Base-by-base conservation (phyloP, 2,888 invertebrate genomes). In the Sarcophaga caerulescens region DNA sequence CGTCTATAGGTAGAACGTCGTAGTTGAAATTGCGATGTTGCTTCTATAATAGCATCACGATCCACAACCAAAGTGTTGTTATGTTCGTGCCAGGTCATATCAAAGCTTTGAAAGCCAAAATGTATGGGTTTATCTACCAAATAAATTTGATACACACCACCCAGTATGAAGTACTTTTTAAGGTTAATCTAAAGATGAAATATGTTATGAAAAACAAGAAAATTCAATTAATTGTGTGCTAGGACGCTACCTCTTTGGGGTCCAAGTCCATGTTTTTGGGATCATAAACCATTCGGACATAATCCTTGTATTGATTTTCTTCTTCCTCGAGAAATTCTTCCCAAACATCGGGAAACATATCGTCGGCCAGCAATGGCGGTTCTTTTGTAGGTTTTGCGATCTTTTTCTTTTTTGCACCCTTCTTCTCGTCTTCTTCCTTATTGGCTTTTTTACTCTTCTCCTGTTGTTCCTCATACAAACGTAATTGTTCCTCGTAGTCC, bases 91-190 rank as follows among this genome's bases (percentile, higher is more conserved):
- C 91, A 89, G 0, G 91, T 88, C 62, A 92, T 88, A 63, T 91
- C 92, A 8, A 92, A 89, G 35, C 85, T 87, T 19, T 89, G 84
- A 35, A 89, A 90, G n/a, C 90, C 87, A 1, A 85, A 87, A 68
- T 89, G 89, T 0, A 52, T 44, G 3, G 91, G 90, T 14, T 91
- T 91, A 0, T 87, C 85, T 3, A 92, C 89, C 78, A 90, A 89
- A 71, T 90, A 84, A 0, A 93, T 73, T 21, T 91, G 90, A 87
- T 92, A 93, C 0, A 92, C 70, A 0, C 93, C 93, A 6, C 93
- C 93, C 59, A 92, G 83, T 45, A 93, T 88, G 0, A 90, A 87
- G 60, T 88, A 88, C 70, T 91, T 85, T 12, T 91, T 88, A 2
- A 93, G 83, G 85, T 93, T 93, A 0, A 93, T 89, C 93, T 93